Percentiles rank a stretch among this genome's conserved stretches.
These are phyloP conservation scores for Hydractinia echinata DNA, from an alignment of 30 jellyfish, hydroid and myxozoan species.

Conservation along the genomic window DNA sequence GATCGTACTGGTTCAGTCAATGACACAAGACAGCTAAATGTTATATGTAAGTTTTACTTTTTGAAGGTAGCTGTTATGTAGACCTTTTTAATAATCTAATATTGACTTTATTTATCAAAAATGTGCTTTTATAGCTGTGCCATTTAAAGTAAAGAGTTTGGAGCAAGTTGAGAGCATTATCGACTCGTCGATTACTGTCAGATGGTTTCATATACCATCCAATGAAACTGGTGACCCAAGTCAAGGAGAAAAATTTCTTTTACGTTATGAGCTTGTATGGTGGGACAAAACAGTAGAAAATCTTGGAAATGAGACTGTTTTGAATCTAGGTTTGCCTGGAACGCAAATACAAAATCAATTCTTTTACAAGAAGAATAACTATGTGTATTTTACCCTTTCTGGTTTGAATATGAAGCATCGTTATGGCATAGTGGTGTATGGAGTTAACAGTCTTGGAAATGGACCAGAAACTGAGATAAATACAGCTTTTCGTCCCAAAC, in stretches of 20 bases:
- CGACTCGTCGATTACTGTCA: background rate
- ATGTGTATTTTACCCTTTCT: background rate
- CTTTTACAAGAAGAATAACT: background rate
- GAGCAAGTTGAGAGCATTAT: background rate
- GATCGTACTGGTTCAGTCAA: slow-evolving; percentile 1
- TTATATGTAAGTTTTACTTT: slow-evolving; percentile 19
- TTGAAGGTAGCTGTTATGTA: slow-evolving; percentile 35
- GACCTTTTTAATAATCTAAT: background rate
- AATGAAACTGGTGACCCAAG: slow-evolving; percentile 18
- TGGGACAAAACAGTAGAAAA: background rate
- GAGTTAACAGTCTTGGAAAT: background rate
- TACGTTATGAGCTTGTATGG: background rate
- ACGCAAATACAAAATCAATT: background rate
- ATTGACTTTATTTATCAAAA: background rate
- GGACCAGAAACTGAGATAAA: background rate
- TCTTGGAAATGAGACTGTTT: background rate
- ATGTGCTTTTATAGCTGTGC: slow-evolving; percentile 6
- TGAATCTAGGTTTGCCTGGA: slow-evolving; percentile 2
- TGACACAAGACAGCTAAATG: background rate
- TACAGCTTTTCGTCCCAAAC: background rate
- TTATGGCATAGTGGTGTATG: background rate
- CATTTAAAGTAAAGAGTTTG: background rate
- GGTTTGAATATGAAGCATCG: background rate
- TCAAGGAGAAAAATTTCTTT: background rate
- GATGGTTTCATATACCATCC: slow-evolving; percentile 1